phyloP scores from a whole-genome alignment of 2,888 invertebrate species.

The Synergus umbraculus region DNA sequence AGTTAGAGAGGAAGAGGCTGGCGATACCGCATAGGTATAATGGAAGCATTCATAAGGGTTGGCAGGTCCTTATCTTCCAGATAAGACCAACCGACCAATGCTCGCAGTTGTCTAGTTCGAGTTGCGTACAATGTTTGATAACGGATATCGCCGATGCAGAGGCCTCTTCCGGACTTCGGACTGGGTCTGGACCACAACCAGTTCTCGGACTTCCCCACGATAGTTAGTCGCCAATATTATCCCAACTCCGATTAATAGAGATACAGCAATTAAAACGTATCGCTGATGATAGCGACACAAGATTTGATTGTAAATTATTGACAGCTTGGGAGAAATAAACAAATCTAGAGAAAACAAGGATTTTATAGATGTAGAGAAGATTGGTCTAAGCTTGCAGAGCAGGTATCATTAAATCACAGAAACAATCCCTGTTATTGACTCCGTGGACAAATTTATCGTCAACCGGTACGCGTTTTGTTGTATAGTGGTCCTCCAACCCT shows the following conservation, averaged over 20 bases:
- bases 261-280: background rate
- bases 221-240: slow-evolving; percentile 25
- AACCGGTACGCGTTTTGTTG: slow-evolving; percentile 69
- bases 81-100: slow-evolving; percentile 66
- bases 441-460: slow-evolving; percentile 76
- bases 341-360: slow-evolving; percentile 52
- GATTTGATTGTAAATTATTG: slow-evolving; percentile 55
- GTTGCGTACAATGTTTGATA: slow-evolving; percentile 62
- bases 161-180: slow-evolving; percentile 65
- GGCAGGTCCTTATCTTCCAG: slow-evolving; percentile 70
- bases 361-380: slow-evolving; percentile 59
- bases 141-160: slow-evolving; percentile 62
- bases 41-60: slow-evolving; percentile 73
- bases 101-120: slow-evolving; percentile 54
- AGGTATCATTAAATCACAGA: slow-evolving; percentile 76
- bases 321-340: slow-evolving; percentile 57
- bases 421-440: slow-evolving; percentile 77
- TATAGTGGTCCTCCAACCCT: slow-evolving; percentile 63
- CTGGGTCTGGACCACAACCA: slow-evolving; percentile 35
- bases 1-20: slow-evolving; percentile 51
- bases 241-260: background rate
- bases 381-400: slow-evolving; percentile 53
- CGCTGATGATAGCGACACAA: background rate
- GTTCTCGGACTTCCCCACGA: slow-evolving; percentile 8
- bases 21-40: slow-evolving; percentile 63